Evolutionary conservation across 2,797 vertebrate genomes (phyloP).

Genomic region (Sebastes ruberrimus): DNA sequence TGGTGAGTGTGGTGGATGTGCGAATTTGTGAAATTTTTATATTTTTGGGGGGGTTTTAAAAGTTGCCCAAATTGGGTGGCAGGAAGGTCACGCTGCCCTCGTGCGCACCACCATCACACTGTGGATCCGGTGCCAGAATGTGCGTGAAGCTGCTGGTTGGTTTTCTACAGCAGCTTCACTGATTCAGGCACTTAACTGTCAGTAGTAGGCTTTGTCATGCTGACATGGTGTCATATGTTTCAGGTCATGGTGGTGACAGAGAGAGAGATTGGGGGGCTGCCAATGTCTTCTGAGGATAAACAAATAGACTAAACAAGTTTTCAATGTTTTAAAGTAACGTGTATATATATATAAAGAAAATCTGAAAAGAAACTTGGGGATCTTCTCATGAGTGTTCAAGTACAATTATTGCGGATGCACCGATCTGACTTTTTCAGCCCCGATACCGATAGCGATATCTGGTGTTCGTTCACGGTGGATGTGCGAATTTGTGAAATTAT

Average conservation of each 20-base stretch:
- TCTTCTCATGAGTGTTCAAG: background rate
- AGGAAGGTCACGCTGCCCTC: constrained; percentile 57
- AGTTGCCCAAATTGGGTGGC: constrained; percentile 53
- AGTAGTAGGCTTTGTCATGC: constrained; percentile 7
- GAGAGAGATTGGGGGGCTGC: background rate
- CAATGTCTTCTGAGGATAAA: background rate
- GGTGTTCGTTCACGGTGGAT: background rate
- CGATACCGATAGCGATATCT: too few relatives aligned
- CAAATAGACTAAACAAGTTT: background rate
- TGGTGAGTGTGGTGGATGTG: background rate
- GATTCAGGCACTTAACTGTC: constrained; percentile 16
- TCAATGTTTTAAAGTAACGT: background rate
- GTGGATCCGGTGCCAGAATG: constrained; percentile 26
- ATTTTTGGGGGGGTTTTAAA: constrained; percentile 31
- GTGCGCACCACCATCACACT: constrained; percentile 36
- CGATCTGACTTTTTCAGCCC: too few relatives aligned
- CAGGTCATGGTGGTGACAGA: background rate
- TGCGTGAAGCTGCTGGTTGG: constrained; percentile 2
- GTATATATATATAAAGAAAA: too few relatives aligned
- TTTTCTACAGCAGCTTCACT: constrained; percentile 15
- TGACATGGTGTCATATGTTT: constrained; percentile 54
- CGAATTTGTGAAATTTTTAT: background rate
- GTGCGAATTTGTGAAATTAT: background rate
- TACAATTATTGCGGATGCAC: background rate
- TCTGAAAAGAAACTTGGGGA: background rate